Evolutionary conservation across 1,140 invertebrate species (phyloP), one percentile per base, ranked within the genome.

Genomic region (Drosophila varians): DNA sequence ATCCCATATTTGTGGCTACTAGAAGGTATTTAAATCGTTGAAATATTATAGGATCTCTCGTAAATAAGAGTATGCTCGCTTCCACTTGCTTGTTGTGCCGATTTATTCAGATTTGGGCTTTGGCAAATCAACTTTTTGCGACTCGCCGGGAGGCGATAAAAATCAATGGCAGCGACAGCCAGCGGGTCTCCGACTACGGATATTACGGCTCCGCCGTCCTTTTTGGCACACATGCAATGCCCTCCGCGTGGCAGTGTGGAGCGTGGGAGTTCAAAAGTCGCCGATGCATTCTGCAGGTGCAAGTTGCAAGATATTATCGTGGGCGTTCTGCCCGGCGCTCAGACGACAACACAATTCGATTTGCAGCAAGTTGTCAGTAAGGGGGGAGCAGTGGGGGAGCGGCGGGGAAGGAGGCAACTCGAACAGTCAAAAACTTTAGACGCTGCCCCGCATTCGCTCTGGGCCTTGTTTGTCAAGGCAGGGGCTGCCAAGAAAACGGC

Each of bases 401-500:
- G 12, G 36, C 31, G 57, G 4, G 12, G 0, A 21, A 19, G 43
- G 46, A 53, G 38, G 57, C 56, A 58, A 55, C 18, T 8, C 43
- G 47, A 76, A 68, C 61, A 74, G 77, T 80, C 77, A 69, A 86
- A 72, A 83, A 83, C 72, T 83, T 79, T 60, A 19, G 49, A 49
- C 42, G 55, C 38, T 38, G 54, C 38, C 49, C 53, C 55, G 55
- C 46, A 46, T 47, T 76, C 42, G 38, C n/a, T 60, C 43, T 38
- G 26, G 58, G 72, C 66, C 76, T 66, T 87, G 82, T 86, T 86
- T 84, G 80, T 87, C 82, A 80, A 78, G 77, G 79, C 78, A 66
- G 47, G 28, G 45, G 49, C 69, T 82, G 78, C 78, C 78, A 82
- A 82, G 72, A 82, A 76, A 71, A 38, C 54, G 53, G 71, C 68